Conservation (phyloP, 37 sponge, comb jelly and placozoan genomes). For the Hexactinellida sp. region DNA sequence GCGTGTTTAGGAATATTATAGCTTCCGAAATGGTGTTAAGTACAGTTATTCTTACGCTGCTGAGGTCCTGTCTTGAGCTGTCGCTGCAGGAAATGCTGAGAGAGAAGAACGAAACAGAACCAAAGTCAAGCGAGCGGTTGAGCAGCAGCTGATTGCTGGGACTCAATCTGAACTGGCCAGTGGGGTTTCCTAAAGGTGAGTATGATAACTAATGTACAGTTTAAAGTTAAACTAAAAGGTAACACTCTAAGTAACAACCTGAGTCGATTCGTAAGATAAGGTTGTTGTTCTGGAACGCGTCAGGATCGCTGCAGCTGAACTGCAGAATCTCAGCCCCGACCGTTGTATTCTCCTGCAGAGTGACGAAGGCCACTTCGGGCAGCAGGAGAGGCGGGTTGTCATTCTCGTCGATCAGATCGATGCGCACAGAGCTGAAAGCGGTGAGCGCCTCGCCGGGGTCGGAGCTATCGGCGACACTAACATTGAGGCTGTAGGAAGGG, state of each 20-base stretch:
- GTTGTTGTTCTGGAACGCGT: neutral
- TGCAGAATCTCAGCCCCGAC: neutral
- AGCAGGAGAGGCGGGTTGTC: neutral
- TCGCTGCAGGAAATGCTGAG: neutral
- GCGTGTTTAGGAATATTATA: neutral
- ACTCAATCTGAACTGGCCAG: neutral
- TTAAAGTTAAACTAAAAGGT: neutral
- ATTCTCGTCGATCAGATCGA: neutral
- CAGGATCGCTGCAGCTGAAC: neutral
- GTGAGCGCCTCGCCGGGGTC: neutral
- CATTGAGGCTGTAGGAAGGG: neutral
- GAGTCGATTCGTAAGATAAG: neutral
- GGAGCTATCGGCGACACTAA: neutral
- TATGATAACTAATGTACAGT: too few species aligned
- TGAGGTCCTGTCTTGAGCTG: neutral
- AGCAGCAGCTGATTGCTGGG: neutral
- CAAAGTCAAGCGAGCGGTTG: neutral
- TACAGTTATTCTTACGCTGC: neutral
- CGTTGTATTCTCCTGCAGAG: neutral
- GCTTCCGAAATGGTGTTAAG: neutral
- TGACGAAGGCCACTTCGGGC: neutral
- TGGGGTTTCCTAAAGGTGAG: neutral
- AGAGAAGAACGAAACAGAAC: neutral
- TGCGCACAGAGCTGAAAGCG: neutral
- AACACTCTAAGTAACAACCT: neutral